Base-by-base conservation (phyloP, 2,888 invertebrate genomes). In the Cactoblastis cactorum region DNA sequence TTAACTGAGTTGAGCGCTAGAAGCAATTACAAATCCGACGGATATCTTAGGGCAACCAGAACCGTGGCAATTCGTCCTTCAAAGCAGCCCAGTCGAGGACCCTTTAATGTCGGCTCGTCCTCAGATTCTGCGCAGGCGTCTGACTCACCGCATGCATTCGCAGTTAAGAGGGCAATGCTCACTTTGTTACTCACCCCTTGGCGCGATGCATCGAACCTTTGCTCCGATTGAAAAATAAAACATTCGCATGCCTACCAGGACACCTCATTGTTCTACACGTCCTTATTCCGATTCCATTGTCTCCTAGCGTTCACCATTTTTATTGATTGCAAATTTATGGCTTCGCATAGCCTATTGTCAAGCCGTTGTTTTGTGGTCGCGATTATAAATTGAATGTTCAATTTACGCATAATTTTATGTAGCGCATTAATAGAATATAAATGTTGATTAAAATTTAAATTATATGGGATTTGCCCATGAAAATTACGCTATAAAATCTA, bases 91-190 rank as follows among this genome's bases (percentile, higher is more conserved):
- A 84, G 87, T 86, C 86, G 86, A 86, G 85, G 83, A 85, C 85
- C 85, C 84, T 84, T 80, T 80, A 77, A 77, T 83, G 83, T 82
- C 81, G 76, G 79, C 77, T 81, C 83, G 85, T 83, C 87, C 86
- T 83, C 83, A 84, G 81, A 77, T 80, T 83, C 84, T 83, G 86
- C 86, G 83, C 83, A 84, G 81, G 79, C 85, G 81, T 80, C 83
- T 86, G 87, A 87, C 75, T 89, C 86, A 79, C 75, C 65, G 63
- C 74, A 77, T 76, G 81, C 78, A 80, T 78, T 80, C 77, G 80
- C 84, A 85, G 85, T 87, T 77, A 85, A 84, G 85, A 87, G 88
- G 88, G 83, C 88, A 85, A 79, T 88, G 88, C 83, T 86, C 88
- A 86, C 78, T 79, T 74, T 71, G 73, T 70, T 70, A 73, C 80